Percentiles rank a stretch among this genome's conserved stretches.
phyloP scores from a whole-genome alignment of 2,113 vertebrate species.

The Sula dactylatra region DNA sequence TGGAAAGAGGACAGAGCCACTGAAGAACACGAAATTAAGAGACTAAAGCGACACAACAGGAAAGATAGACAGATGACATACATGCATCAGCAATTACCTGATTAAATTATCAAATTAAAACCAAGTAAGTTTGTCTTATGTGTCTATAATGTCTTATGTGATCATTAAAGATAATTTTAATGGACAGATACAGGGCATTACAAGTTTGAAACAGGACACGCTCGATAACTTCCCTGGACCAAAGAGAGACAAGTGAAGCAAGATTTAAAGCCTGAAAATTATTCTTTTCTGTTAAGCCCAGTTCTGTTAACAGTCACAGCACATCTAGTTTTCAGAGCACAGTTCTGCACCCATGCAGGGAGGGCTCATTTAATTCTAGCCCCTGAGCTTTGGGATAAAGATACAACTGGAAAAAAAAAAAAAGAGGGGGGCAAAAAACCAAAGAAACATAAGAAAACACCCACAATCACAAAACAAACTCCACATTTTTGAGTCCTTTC shows the following conservation, averaged over 20 bases:
- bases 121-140: neutral
- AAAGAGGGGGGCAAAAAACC: neutral
- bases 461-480: neutral
- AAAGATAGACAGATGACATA: neutral
- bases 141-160: neutral
- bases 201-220: neutral
- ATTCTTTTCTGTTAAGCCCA: neutral
- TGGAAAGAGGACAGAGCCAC: neutral
- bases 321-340: neutral
- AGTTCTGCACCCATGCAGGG: neutral
- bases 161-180: neutral
- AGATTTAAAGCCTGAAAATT: neutral
- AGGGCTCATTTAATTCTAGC: neutral
- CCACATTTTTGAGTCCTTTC: neutral
- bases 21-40: neutral
- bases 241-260: neutral
- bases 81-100: neutral
- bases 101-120: neutral
- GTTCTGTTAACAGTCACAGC: neutral
- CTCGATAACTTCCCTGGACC: neutral
- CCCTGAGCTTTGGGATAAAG: neutral
- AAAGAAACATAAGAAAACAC: too few species aligned
- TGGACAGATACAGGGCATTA: neutral
- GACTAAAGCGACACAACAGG: neutral
- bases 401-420: neutral